Percentiles rank a stretch among this genome's conserved stretches.
phyloP scores from a whole-genome alignment of 1,140 invertebrate species.

The Paracyclopina nana region DNA sequence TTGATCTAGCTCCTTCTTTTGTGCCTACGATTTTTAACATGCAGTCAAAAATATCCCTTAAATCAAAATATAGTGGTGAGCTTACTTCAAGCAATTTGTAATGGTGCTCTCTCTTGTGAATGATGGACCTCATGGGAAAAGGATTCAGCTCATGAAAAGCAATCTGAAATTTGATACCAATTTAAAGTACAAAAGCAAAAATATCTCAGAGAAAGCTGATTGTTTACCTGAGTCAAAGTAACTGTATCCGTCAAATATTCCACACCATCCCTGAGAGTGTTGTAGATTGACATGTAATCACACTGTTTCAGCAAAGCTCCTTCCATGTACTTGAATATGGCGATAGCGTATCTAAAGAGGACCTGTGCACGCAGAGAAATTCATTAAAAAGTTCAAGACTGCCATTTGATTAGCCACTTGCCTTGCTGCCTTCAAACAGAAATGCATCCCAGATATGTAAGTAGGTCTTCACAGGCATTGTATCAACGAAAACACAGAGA shows the following conservation, averaged over 20 bases:
- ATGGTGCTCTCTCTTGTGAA: conserved; percentile 1
- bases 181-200: background rate
- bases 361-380: conserved; percentile 23
- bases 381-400: background rate
- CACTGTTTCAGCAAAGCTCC: conserved; percentile 27
- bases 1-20: conserved; percentile 3
- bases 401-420: no score
- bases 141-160: conserved; percentile 3
- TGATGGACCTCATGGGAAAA: background rate
- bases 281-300: conserved; percentile 22
- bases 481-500: conserved; percentile 37
- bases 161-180: background rate
- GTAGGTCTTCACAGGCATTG: conserved; percentile 31
- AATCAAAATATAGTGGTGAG: background rate
- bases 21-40: background rate
- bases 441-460: conserved; percentile 38
- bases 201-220: background rate
- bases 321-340: conserved; percentile 33
- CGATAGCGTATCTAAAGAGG: conserved; percentile 35
- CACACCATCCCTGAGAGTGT: conserved; percentile 17
- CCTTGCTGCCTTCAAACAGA: conserved; percentile 37
- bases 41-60: background rate
- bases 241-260: background rate
- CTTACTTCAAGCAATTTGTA: conserved; percentile 4
- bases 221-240: conserved; percentile 10